phyloP scores from a whole-genome alignment of 2,113 vertebrate species.

The Hyperoodon ampullatus region DNA sequence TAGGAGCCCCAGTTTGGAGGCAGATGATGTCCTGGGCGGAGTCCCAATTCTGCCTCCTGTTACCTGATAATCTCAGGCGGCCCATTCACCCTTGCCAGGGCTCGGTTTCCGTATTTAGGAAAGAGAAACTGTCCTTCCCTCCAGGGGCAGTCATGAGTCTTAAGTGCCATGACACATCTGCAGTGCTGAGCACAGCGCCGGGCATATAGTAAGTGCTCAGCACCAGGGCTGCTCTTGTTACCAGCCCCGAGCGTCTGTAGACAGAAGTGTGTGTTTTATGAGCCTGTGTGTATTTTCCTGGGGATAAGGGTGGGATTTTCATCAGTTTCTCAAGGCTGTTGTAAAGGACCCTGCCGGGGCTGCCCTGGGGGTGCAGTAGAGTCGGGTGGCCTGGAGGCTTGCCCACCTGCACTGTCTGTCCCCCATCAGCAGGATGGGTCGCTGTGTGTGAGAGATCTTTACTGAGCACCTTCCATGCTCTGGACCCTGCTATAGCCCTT shows the following conservation, averaged over 20 bases:
- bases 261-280: background rate
- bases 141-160: background rate
- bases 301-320: background rate
- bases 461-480: background rate
- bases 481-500: background rate
- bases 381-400: background rate
- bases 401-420: background rate
- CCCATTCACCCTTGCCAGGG: no score
- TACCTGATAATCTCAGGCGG: no score
- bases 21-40: background rate
- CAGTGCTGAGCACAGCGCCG: rapidly evolving
- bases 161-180: rapidly evolving
- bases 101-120: background rate
- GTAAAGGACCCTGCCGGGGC: background rate
- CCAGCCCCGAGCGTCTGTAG: background rate
- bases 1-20: background rate
- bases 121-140: background rate
- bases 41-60: background rate
- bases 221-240: rapidly evolving
- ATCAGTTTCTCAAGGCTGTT: background rate
- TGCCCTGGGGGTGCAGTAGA: background rate
- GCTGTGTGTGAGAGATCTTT: background rate
- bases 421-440: background rate
- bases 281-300: background rate
- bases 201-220: no score